Evolutionary conservation across 2,797 vertebrate genomes (phyloP).

Genomic region (Hemibagrus guttatus): DNA sequence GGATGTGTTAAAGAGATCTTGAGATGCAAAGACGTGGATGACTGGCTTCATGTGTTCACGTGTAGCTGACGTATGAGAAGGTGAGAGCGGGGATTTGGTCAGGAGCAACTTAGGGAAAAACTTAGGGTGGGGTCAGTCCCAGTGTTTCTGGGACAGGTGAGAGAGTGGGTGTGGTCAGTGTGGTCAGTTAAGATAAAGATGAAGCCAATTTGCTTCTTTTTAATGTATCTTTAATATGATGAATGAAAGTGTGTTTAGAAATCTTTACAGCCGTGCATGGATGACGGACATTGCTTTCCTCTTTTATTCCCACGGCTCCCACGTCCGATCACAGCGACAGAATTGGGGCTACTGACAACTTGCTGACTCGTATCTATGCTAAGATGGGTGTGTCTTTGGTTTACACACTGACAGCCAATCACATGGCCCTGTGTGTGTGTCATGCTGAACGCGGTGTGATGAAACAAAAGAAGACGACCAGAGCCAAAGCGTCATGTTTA

Average conservation of each 20-base stretch:
- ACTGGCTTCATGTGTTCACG: neutral
- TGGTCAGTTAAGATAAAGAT: neutral
- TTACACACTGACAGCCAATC: no score
- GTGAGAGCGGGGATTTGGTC: neutral
- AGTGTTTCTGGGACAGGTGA: neutral
- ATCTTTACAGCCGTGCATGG: neutral
- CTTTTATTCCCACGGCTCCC: neutral
- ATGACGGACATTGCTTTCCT: neutral
- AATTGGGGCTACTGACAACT: neutral
- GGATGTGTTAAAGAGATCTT: neutral
- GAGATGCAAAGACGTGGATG: neutral
- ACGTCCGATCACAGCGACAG: neutral
- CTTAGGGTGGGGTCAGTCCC: neutral
- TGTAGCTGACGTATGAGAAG: no score
- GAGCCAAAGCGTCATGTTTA: no score
- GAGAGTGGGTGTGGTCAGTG: no score
- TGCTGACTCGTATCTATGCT: slow-evolving; percentile 3
- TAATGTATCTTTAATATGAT: neutral
- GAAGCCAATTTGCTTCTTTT: neutral
- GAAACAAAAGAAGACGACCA: no score
- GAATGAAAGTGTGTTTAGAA: neutral
- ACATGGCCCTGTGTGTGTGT: no score
- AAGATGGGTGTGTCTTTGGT: no score
- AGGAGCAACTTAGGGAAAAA: neutral
- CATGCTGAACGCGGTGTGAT: no score